Evolutionary conservation across 1,140 invertebrate species (phyloP).

Genomic region (Telenomus remus): DNA sequence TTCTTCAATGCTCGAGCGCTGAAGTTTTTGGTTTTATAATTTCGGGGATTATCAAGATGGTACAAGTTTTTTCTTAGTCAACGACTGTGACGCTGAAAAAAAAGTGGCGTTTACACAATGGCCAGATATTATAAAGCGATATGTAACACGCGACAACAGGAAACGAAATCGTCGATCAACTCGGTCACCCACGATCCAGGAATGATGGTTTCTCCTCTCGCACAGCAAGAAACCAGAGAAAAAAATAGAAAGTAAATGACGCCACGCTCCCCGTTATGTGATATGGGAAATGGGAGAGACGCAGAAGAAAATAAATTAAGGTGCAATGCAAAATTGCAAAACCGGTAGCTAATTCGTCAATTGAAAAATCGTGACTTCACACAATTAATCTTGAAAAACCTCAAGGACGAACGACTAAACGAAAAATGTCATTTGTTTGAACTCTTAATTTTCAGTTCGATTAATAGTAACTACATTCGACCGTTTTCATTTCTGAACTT

Average conservation of each 20-base stretch:
- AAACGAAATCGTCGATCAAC: slow-evolving; percentile 56
- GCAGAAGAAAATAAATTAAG: slow-evolving; percentile 9
- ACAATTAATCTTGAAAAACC: too few species aligned
- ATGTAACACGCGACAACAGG: slow-evolving; percentile 54
- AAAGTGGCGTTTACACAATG: slow-evolving; percentile 49
- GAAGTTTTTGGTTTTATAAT: too few species aligned
- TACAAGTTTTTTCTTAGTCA: slow-evolving; percentile 25
- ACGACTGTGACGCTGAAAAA: slow-evolving; percentile 27
- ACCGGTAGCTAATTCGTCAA: too few species aligned
- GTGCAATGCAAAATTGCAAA: slow-evolving; percentile 21
- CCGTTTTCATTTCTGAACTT: too few species aligned
- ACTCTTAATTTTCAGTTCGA: too few species aligned
- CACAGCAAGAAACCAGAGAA: slow-evolving; percentile 30
- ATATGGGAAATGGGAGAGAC: slow-evolving; percentile 41
- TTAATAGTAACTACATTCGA: too few species aligned
- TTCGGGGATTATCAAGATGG: too few species aligned
- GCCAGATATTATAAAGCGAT: slow-evolving; percentile 40
- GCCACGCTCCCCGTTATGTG: slow-evolving; percentile 25
- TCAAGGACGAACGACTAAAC: too few species aligned
- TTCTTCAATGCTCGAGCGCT: too few species aligned
- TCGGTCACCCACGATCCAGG: slow-evolving; percentile 56
- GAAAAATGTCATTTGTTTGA: too few species aligned
- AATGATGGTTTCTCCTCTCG: slow-evolving; percentile 48
- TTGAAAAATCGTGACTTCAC: too few species aligned
- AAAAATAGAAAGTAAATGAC: slow-evolving; percentile 54